Evolutionary conservation across 2,888 invertebrate genomes (phyloP), one percentile per base, ranked within the genome.

Genomic region (Tetanocera ferruginea): DNA sequence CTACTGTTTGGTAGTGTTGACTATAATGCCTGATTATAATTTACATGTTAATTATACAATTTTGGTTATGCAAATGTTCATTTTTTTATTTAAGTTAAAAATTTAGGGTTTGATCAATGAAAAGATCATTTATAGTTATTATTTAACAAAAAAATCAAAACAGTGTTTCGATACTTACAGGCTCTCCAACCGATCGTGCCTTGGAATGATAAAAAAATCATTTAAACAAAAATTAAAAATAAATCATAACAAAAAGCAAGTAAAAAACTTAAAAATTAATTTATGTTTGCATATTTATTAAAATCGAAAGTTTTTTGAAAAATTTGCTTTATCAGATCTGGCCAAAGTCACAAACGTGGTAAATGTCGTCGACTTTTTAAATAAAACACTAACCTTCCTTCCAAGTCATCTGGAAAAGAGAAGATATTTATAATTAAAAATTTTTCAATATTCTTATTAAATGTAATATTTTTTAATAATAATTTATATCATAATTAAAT

Each of bases 1-100:
- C 86, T 19, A 90, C 82, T 6, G 89, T 86, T 81, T 88, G 86
- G 43, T 86, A 83, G 79, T 90, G 89, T 81, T 87, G 86, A 28
- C 70, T 71, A 74, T 86, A 87, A 75, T 90, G 90, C 78, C 90
- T 90, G 37, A 1, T 67, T 51, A 67, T 51, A 28, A 57, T 37
- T 76, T 8, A 51, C 64, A 72, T 78, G 28, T 64, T 67, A 17
- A 66, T 60, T 52, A 73, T 72, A 37, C 23, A 19, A 31, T 34
- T 66, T 66, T 28, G 9, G n/a, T 17, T 34, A 17, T 37, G 19
- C 25, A 25, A 67, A 64, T 67, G 5, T 69, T 25, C 43, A n/a
- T 66, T 43, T 72, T 31, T 74, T 71, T 57, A 73, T 69, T 19
- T 52, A 74, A 72, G 74, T 76, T 62, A 69, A 78, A 81, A 80